phyloP scores from a whole-genome alignment of 2,888 invertebrate genomes.

The Saturnia japonica region DNA sequence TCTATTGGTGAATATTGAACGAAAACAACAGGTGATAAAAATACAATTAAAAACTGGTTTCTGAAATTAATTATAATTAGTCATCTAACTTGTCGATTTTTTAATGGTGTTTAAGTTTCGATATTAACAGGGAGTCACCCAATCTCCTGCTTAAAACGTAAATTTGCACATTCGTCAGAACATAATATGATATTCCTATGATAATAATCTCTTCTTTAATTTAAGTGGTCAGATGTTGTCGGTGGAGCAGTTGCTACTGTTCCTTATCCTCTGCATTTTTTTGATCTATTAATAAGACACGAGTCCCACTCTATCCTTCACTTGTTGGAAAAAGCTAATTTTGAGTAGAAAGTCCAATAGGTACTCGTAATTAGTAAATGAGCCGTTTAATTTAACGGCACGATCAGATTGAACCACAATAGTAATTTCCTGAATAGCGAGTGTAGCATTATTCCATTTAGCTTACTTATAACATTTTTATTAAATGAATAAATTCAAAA shows the following conservation, averaged over 20 bases:
- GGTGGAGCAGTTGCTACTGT: no score
- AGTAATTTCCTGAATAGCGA: neutral
- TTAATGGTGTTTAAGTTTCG: neutral
- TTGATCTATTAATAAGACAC: no score
- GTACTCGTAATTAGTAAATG: neutral
- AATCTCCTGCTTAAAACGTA: no score
- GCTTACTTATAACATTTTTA: neutral
- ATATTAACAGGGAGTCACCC: neutral
- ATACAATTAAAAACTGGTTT: neutral
- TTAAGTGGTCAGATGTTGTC: no score
- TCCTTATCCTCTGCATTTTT: no score
- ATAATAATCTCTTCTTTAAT: no score
- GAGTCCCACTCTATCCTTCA: no score
- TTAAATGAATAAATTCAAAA: no score
- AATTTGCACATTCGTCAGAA: no score
- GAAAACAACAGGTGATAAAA: slow-evolving; percentile 2
- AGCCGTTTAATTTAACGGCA: neutral
- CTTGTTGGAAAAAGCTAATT: neutral
- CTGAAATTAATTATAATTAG: neutral
- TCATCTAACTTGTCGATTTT: neutral
- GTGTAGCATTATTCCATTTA: neutral
- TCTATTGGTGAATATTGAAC: neutral
- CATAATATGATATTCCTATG: no score
- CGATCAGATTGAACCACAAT: neutral
- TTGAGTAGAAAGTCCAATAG: neutral